Conservation (phyloP, 1,140 invertebrate species). For the Trichomalopsis sarcophagae region DNA sequence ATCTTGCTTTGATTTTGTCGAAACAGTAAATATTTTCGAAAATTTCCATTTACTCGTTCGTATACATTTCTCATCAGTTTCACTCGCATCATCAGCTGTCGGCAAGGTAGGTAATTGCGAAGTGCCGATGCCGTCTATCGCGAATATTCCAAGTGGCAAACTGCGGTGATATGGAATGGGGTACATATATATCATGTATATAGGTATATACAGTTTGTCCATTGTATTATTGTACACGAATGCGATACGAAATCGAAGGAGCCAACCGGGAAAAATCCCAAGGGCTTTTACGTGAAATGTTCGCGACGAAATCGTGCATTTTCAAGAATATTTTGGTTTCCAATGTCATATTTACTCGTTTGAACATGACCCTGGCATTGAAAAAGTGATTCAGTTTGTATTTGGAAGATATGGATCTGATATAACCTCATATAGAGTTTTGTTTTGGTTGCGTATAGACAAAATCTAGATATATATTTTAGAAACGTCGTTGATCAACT, state of each 20-base stretch:
- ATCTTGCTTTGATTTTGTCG: too few species aligned
- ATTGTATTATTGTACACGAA: not conserved
- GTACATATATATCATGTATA: too few species aligned
- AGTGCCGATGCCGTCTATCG: not conserved
- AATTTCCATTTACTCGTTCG: too few species aligned
- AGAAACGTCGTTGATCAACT: not conserved
- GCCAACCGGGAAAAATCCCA: not conserved
- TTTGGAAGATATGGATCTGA: constrained; percentile 11
- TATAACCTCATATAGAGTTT: constrained; percentile 24
- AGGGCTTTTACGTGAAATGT: constrained; percentile 25
- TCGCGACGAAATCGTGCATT: not conserved
- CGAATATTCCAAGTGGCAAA: not conserved
- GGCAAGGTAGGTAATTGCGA: not conserved
- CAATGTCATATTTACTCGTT: not conserved
- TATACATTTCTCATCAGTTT: too few species aligned
- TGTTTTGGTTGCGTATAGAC: not conserved
- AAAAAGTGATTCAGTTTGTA: constrained; percentile 23
- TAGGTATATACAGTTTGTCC: not conserved
- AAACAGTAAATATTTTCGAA: too few species aligned
- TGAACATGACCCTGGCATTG: not conserved
- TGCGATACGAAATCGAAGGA: not conserved
- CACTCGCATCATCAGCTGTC: not conserved
- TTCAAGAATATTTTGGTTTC: not conserved
- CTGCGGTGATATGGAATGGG: too few species aligned
- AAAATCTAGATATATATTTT: not conserved